Evolutionary conservation across 1,140 invertebrate genomes (phyloP).

Genomic region (Lutraria rhynchaena): DNA sequence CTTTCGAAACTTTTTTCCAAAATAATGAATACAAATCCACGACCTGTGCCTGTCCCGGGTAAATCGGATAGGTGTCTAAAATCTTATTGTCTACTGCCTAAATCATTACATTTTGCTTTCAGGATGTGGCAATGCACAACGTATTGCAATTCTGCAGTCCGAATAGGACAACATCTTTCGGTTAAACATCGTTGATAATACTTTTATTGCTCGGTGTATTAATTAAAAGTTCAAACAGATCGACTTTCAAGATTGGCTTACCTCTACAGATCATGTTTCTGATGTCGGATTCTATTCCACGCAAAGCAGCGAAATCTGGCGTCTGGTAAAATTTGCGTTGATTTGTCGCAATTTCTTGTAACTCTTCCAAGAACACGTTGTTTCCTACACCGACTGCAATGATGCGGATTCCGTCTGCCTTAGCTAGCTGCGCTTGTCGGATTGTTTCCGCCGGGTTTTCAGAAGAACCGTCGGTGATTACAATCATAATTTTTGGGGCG

Average conservation of each 20-base stretch:
- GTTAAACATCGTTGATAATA: neutral
- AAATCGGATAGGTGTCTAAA: too few relatives aligned
- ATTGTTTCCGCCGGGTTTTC: constrained; percentile 67
- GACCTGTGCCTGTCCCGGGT: too few relatives aligned
- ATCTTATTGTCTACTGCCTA: too few relatives aligned
- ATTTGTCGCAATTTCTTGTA: constrained; percentile 70
- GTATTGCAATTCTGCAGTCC: neutral
- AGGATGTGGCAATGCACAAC: too few relatives aligned
- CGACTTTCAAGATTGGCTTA: constrained; percentile 38
- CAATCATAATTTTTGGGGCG: constrained; percentile 71
- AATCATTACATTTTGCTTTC: too few relatives aligned
- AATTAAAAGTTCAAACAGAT: neutral
- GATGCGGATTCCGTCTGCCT: constrained; percentile 68
- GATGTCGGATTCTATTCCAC: constrained; percentile 66
- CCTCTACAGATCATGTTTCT: constrained; percentile 73
- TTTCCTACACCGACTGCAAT: constrained; percentile 70
- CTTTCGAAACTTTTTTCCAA: too few relatives aligned
- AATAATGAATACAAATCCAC: too few relatives aligned
- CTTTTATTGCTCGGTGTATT: neutral
- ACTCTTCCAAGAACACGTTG: constrained; percentile 65
- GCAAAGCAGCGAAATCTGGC: constrained; percentile 67
- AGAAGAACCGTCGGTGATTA: constrained; percentile 77
- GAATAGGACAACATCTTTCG: neutral
- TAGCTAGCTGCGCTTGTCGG: constrained; percentile 68
- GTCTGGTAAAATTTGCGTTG: constrained; percentile 66